A percentile compares a stretch with the other conserved stretches of the same genome.
Conservation (phyloP, 2,797 vertebrate species). For the Simalia tracyae region DNA sequence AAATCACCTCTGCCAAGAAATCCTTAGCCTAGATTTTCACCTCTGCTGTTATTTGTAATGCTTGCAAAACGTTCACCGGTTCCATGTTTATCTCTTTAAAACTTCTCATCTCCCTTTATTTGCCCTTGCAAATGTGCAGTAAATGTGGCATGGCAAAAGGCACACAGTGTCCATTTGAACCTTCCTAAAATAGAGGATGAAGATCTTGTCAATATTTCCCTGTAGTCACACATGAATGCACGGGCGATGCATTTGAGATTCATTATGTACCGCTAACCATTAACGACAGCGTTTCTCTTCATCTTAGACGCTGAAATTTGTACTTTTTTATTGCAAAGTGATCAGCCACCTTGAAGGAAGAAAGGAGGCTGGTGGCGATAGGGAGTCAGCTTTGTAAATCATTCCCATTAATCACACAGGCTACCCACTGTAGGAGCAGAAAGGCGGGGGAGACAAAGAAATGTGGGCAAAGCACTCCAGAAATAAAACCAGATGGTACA, state of each 20-base stretch:
- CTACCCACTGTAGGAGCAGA: slow-evolving; percentile 40
- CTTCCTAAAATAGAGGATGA: slow-evolving; percentile 66
- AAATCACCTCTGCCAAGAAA: neutral
- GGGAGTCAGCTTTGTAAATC: slow-evolving; percentile 65
- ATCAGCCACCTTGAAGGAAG: slow-evolving; percentile 67
- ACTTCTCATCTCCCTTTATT: slow-evolving; percentile 71
- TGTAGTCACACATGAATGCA: slow-evolving; percentile 52
- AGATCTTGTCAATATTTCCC: slow-evolving; percentile 58
- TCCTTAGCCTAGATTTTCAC: slow-evolving; percentile 31
- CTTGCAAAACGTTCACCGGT: slow-evolving; percentile 60
- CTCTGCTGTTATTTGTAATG: slow-evolving; percentile 53
- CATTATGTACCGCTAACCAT: slow-evolving; percentile 62
- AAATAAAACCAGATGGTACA: slow-evolving; percentile 78
- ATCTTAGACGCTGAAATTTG: slow-evolving; percentile 69
- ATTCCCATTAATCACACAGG: slow-evolving; percentile 72
- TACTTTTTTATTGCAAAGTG: slow-evolving; percentile 47
- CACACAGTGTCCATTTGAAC: slow-evolving; percentile 67
- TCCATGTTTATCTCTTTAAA: slow-evolving; percentile 69
- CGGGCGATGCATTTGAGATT: slow-evolving; percentile 48
- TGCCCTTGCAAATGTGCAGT: slow-evolving; percentile 73
- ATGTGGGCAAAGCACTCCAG: slow-evolving; percentile 73
- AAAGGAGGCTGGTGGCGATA: neutral
- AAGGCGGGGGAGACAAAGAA: slow-evolving; percentile 48
- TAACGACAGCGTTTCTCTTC: slow-evolving; percentile 57
- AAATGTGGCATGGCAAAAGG: slow-evolving; percentile 76